Base-by-base conservation (phyloP, 2,888 invertebrate species). In the Caenorhabditis afra region DNA sequence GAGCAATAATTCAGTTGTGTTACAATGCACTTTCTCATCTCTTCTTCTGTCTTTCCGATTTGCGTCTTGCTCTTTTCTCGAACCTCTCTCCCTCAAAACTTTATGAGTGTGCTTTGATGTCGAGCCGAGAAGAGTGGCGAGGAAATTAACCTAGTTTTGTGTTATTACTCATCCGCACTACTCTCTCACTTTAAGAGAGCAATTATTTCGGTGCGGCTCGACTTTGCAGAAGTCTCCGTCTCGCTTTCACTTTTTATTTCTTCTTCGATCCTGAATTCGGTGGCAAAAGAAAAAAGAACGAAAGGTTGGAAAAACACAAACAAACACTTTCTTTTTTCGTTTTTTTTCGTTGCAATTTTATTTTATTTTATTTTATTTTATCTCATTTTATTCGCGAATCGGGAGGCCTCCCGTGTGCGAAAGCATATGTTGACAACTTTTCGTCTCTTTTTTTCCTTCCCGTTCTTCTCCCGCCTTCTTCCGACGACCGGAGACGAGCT, bases 371-470 rank as follows among this genome's bases (percentile, higher is more conserved):
- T 39, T 52, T 58, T 59, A 50, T 57, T 70, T 70, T 57, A 57
- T 71, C 41, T 57, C 29, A 71, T 71, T 64, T 57, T 62, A 62
- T 70, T 70, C 70, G 70, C 41, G 62, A 62, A 37, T 62, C 62
- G 45, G 29, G n/a, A n/a, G n/a, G n/a, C n/a, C n/a, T n/a, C n/a
- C n/a, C 49, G 49, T 62, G 49, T 62, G 62, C 62, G 71, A 71
- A 71, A 73, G 64, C 73, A 73, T 73, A 73, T 73, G 73, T 64
- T 73, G 73, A 73, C 73, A 73, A 73, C 64, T 73, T 58, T 49
- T 58, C 64, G 29, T 70, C 45, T 47, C 47, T 52, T 39, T 59
- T 52, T 37, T 22, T 45, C 53, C 52, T 68, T 44, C 58, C 29
- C 44, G 39, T 7, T n/a, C n/a, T n/a, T n/a, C n/a, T n/a, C n/a